Base-by-base conservation (phyloP, 2,797 vertebrate species). In the Loriculus beryllinus region DNA sequence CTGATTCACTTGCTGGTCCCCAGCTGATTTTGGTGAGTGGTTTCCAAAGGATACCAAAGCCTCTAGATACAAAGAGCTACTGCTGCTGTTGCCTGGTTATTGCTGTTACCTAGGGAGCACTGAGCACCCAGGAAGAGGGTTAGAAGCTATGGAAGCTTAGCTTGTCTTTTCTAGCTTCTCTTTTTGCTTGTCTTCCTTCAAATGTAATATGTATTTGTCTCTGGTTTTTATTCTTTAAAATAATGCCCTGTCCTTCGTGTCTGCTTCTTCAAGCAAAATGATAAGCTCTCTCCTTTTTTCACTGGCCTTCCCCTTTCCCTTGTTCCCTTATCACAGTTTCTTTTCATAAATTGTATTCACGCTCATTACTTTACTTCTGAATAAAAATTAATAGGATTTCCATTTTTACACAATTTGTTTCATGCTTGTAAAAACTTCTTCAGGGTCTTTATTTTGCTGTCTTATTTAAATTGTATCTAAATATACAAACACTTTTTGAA, bases 141-240 rank as follows among this genome's bases (percentile, higher is more conserved):
- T 64, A 62, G 14, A 42, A 33, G 1, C 11, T 18, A 3, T 42
- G 4, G 23, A 71, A 74, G 18, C 20, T 83, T 56, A 25, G 15
- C 25, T 64, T 56, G 12, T 47, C 0, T 3, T 48, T 87, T 63
- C 8, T 22, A 48, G 16, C 2, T 23, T 28, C 1, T 35, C 72
- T 31, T 33, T 52, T 13, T 4, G 0, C 4, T 57, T 69, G 0
- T 67, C 67, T 87, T 64, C 4, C 42, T 1, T 81, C 6, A 60
- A 49, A 0, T 5, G 1, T 3, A 8, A 13, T 19, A 2, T 16
- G 8, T 7, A 7, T 65, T 4, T 42, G 9, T 14, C 1, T 78
- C 6, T 60, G 2, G 35, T 6, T 79, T 49, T 2, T 63, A 0
- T 18, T 1, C 6, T 63, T 77, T 45, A 43, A 64, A 12, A 6